Evolutionary conservation across 2,888 invertebrate species (phyloP).

Genomic region (Vanessa cardui): DNA sequence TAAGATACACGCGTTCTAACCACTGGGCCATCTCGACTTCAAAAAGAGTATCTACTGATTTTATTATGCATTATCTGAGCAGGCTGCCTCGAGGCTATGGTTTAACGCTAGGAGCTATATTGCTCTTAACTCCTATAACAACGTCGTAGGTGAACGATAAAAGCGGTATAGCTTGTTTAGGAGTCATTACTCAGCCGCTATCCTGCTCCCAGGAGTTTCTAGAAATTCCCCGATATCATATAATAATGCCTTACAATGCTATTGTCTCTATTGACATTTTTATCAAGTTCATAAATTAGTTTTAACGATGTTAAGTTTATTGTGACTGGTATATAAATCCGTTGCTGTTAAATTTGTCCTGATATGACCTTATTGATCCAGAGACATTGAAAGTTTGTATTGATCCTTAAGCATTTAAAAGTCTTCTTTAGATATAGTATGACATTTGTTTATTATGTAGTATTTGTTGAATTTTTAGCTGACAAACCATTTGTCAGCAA

Average conservation of each 20-base stretch:
- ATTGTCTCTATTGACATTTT: constrained; percentile 17
- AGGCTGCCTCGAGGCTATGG: background rate
- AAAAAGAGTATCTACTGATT: too few relatives aligned
- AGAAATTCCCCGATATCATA: constrained; percentile 19
- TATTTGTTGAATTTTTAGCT: too few relatives aligned
- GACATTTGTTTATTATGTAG: too few relatives aligned
- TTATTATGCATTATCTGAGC: background rate
- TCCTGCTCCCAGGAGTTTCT: constrained; percentile 19
- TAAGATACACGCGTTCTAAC: too few relatives aligned
- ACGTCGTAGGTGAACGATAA: constrained; percentile 36
- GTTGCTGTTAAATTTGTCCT: background rate
- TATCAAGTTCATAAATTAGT: constrained; percentile 19
- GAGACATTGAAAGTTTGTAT: too few relatives aligned
- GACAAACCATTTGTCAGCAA: too few relatives aligned
- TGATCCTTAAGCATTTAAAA: too few relatives aligned
- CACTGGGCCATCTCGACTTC: too few relatives aligned
- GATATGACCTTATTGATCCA: too few relatives aligned
- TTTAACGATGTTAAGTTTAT: constrained; percentile 8
- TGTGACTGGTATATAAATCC: background rate
- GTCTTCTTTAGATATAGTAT: too few relatives aligned
- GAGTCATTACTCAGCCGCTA: constrained; percentile 26
- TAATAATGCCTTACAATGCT: constrained; percentile 10
- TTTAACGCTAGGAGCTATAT: constrained; percentile 16
- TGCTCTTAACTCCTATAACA: constrained; percentile 30
- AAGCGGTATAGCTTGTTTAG: constrained; percentile 37